These are phyloP conservation scores for Metalampra italica DNA, from an alignment of 2,888 invertebrate genomes.

Conservation along the genomic window DNA sequence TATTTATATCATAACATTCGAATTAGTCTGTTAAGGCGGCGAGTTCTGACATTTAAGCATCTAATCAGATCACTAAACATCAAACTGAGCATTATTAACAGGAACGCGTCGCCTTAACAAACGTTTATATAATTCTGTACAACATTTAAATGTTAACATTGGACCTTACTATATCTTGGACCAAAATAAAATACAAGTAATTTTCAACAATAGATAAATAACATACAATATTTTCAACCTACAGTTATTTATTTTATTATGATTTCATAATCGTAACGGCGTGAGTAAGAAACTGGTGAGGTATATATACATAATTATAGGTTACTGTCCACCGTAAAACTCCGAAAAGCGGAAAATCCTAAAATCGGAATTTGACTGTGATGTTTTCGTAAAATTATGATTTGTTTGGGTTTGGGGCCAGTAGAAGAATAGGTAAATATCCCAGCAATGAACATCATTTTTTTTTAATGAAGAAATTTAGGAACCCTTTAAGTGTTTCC, in stretches of 20 bases:
- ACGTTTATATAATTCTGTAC: conserved; percentile 38
- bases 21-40: conserved; percentile 21
- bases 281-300: too few species aligned
- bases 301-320: too few species aligned
- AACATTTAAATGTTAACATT: conserved; percentile 58
- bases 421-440: too few species aligned
- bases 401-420: too few species aligned
- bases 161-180: conserved; percentile 58
- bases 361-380: too few species aligned
- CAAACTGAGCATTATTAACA: conserved; percentile 14
- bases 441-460: too few species aligned
- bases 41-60: background rate
- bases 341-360: too few species aligned
- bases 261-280: too few species aligned
- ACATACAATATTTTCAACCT: conserved; percentile 41
- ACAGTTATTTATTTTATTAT: conserved; percentile 33
- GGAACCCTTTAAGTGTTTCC: too few species aligned
- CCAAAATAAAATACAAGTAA: conserved; percentile 73
- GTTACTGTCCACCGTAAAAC: too few species aligned
- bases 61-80: conserved; percentile 4
- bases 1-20: conserved; percentile 26
- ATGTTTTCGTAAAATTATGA: too few species aligned
- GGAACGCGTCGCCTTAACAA: conserved; percentile 42
- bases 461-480: too few species aligned
- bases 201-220: conserved; percentile 65